Evolutionary conservation across 2,113 vertebrate species (phyloP), one percentile per base, ranked within the genome.

Genomic region (Macquaria ambigua): DNA sequence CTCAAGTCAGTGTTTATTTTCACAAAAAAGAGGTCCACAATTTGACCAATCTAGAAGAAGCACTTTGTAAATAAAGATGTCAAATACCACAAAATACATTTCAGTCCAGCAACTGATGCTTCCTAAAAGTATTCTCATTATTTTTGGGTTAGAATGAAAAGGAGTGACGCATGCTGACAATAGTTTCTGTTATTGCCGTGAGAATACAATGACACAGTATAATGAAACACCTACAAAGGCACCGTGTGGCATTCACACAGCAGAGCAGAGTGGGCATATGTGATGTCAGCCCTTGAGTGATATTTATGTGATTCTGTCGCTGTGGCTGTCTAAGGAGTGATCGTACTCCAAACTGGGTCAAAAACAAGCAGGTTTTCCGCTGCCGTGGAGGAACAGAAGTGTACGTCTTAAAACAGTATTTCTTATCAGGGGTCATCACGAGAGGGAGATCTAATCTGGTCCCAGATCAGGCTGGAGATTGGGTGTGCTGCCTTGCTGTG

Each of bases 361-460:
- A 71, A 89, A 82, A 68, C 56, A 76, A 78, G 74, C 71, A 72
- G 55, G n/a, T 70, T 53, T 68, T 53, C 23, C 74, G 74, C 59
- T n/a, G 48, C 12, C 16, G 41, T 77, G 31, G 7, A 79, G 61
- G 28, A 67, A 41, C 16, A 74, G 39, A 25, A 43, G 15, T 61
- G 63, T 28, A 58, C 56, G 8, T 71, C 63, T 81, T 73, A 69
- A 81, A 87, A 83, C 72, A 20, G 16, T 88, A 68, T 86, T 91
- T 88, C 39, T 85, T 82, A 89, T 90, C 72, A 70, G 64, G 28
- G 73, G 69, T 86, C 87, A 89, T 92, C 90, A 59, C 20, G 3
- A 82, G 23, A 71, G 58, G 80, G 84, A 87, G 76, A 89, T 92
- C 83, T 92, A 86, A 94, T 93, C 90, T 87, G 77, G 79, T 81